Conservation (phyloP, 2,113 vertebrate genomes). For the Ophiodon elongatus region DNA sequence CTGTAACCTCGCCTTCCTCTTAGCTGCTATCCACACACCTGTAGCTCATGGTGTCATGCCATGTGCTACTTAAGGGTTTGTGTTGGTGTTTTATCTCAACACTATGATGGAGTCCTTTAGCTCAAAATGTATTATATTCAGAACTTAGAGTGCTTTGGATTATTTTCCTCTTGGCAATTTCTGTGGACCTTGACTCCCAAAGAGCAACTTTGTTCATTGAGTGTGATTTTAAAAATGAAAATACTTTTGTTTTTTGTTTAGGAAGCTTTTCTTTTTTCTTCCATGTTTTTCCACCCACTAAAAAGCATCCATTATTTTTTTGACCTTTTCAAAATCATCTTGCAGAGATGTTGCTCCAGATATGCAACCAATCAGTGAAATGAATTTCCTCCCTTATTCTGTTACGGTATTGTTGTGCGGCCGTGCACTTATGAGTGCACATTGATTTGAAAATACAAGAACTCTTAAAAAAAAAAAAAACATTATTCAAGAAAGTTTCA, state of each 20-base stretch:
- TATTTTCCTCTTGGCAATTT: background rate
- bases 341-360: background rate
- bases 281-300: background rate
- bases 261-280: background rate
- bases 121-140: background rate
- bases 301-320: background rate
- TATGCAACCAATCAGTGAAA: background rate
- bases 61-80: background rate
- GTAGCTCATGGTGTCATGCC: background rate
- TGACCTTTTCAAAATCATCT: background rate
- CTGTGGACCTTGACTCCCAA: background rate
- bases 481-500: slow-evolving; percentile 22
- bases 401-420: background rate
- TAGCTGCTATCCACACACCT: background rate
- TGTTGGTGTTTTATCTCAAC: background rate
- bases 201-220: background rate
- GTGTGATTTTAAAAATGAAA: background rate
- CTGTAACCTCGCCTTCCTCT: background rate
- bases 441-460: slow-evolving; percentile 1
- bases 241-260: background rate
- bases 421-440: background rate
- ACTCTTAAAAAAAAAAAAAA: slow-evolving; percentile 18
- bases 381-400: background rate
- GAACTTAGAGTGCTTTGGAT: background rate
- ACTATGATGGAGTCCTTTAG: background rate